A percentile compares a stretch with the other conserved stretches of the same genome.
These are phyloP conservation scores for Mionectes olivaceus DNA, from an alignment of 2,797 vertebrate species.

Conservation along the genomic window DNA sequence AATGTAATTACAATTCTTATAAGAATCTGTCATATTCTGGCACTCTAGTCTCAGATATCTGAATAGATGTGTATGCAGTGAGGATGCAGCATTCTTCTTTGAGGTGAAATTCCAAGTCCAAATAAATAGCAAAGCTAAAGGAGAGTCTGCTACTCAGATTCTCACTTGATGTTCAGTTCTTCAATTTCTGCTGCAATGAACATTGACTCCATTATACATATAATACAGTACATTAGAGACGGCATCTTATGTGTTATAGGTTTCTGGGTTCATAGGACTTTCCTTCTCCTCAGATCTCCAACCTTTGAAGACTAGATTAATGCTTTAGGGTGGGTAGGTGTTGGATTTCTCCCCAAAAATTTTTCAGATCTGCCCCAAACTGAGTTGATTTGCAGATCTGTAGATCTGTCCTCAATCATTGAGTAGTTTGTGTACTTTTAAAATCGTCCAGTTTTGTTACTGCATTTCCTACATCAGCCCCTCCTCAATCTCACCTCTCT, in stretches of 20 bases:
- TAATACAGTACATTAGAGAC: not conserved
- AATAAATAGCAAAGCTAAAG: not conserved
- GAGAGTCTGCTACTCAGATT: not conserved
- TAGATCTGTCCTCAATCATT: not conserved
- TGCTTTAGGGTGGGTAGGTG: not conserved
- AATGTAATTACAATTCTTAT: not conserved
- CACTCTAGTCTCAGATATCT: not conserved
- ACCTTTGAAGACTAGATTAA: not conserved
- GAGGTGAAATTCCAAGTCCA: not conserved
- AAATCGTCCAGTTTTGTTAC: not conserved
- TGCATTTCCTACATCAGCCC: not conserved
- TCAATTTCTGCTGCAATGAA: not conserved
- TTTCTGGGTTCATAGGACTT: not conserved
- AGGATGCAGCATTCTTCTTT: not conserved
- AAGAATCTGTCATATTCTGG: not conserved
- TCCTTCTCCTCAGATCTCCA: not conserved
- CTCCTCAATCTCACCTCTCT: not conserved
- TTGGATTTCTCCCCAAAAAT: not conserved
- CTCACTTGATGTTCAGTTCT: not conserved
- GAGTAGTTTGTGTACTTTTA: not conserved
- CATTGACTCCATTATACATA: not conserved
- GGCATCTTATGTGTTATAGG: accelerated
- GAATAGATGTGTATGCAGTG: accelerated
- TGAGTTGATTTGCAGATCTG: not conserved
- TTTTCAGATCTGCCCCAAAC: not conserved